Evolutionary conservation across 2,888 invertebrate species (phyloP).

Genomic region (Priocnemis perturbator): DNA sequence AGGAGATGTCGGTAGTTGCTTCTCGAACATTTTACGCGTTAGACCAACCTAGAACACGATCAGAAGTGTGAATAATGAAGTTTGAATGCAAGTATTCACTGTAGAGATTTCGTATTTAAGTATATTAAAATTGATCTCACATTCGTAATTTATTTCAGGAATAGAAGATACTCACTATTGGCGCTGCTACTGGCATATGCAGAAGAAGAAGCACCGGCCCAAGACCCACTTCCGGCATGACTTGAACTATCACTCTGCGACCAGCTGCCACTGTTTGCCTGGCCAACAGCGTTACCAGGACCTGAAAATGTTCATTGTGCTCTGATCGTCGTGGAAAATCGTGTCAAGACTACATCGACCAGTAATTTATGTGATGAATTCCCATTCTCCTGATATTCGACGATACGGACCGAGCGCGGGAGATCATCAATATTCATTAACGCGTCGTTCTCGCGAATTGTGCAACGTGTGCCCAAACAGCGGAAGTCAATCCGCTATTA

Average conservation of each 20-base stretch:
- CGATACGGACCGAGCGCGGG: background rate
- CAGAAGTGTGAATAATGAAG: too few relatives aligned
- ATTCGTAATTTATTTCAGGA: background rate
- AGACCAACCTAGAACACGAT: too few relatives aligned
- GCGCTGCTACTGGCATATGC: conserved; percentile 41
- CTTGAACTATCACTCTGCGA: conserved; percentile 18
- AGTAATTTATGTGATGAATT: background rate
- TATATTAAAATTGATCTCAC: background rate
- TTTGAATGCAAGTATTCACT: too few relatives aligned
- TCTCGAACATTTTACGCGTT: too few relatives aligned
- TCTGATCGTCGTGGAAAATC: conserved; percentile 8
- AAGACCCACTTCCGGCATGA: conserved; percentile 28
- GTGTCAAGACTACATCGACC: background rate
- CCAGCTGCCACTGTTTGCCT: conserved; percentile 30
- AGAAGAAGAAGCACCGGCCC: conserved; percentile 37
- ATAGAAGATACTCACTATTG: conserved; percentile 30
- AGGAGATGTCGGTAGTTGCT: too few relatives aligned
- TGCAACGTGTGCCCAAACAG: conserved; percentile 21
- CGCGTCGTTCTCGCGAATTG: background rate
- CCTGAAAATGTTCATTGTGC: conserved; percentile 11
- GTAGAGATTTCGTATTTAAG: too few relatives aligned
- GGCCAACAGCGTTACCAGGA: background rate
- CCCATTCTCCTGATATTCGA: background rate
- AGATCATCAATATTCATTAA: conserved; percentile 5
- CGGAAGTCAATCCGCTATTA: conserved; percentile 41